phyloP scores from a whole-genome alignment of 1,140 invertebrate species.

The Lucilia cuprina region DNA sequence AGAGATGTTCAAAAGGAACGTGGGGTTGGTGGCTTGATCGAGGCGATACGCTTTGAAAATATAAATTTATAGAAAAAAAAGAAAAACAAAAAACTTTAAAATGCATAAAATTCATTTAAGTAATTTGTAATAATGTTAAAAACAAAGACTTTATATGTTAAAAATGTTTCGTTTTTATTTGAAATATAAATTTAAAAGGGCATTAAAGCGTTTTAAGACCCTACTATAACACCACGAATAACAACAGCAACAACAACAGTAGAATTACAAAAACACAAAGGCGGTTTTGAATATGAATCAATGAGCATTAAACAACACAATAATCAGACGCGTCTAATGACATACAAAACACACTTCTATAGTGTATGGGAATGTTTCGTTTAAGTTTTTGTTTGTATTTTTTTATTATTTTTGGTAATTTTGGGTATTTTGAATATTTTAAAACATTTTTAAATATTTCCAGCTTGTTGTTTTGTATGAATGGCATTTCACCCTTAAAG shows the following conservation, averaged over 20 bases:
- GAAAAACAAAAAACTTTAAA: constrained; percentile 4
- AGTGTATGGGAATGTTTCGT: not conserved
- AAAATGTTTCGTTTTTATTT: not conserved
- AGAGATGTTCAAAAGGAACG: not conserved
- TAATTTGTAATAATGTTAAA: not conserved
- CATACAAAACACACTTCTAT: not conserved
- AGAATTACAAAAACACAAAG: not conserved
- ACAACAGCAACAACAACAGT: not conserved
- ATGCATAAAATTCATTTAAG: constrained; percentile 22
- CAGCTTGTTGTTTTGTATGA: not conserved
- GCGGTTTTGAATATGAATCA: not conserved
- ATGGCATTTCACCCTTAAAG: constrained; percentile 6
- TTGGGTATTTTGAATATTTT: constrained; percentile 1
- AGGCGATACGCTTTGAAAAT: too few species aligned
- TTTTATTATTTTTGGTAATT: not conserved
- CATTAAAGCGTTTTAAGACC: constrained; percentile 21
- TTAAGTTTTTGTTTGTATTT: not conserved
- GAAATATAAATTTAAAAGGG: not conserved
- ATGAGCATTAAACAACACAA: not conserved
- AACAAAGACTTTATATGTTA: not conserved
- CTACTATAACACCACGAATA: not conserved
- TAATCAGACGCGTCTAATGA: not conserved
- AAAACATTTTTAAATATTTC: constrained; percentile 4
- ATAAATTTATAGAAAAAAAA: not conserved
- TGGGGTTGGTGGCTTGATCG: not conserved